Conservation (phyloP, 2,797 vertebrate genomes). For the Characodon lateralis region DNA sequence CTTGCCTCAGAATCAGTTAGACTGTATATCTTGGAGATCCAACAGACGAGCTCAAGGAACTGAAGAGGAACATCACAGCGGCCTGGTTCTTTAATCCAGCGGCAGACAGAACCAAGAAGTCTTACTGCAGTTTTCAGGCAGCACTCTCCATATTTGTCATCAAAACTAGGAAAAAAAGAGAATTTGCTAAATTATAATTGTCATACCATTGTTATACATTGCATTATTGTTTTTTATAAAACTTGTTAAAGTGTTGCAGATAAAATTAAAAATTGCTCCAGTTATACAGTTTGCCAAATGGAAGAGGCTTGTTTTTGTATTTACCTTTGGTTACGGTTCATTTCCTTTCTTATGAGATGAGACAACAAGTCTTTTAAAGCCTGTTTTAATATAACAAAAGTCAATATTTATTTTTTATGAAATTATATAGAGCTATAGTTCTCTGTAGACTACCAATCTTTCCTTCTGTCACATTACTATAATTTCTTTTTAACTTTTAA, state of each 20-base stretch:
- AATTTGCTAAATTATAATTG: neutral
- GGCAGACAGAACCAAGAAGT: conserved; percentile 31
- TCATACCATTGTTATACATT: neutral
- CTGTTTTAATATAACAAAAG: conserved; percentile 4
- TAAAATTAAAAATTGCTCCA: neutral
- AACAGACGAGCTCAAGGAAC: conserved; percentile 43
- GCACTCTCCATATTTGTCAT: conserved; percentile 26
- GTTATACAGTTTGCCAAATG: neutral
- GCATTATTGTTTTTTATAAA: neutral
- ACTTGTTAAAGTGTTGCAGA: neutral
- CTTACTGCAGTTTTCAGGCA: conserved; percentile 41
- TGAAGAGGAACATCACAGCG: conserved; percentile 1
- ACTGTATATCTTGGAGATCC: conserved; percentile 11
- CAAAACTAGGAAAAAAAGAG: conserved; percentile 15
- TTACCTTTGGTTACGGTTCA: conserved; percentile 3
- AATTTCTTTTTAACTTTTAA: neutral
- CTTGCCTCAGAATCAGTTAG: conserved; percentile 32
- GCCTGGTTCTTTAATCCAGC: neutral
- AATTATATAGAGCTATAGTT: neutral
- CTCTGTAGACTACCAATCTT: neutral
- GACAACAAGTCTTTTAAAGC: neutral
- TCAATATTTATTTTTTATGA: neutral
- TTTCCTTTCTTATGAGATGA: neutral
- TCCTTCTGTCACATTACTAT: neutral
- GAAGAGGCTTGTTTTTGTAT: neutral